A percentile compares a stretch with the other conserved stretches of the same genome.
phyloP scores from a whole-genome alignment of 2,888 invertebrate species.

The Gymnocheta viridis region DNA sequence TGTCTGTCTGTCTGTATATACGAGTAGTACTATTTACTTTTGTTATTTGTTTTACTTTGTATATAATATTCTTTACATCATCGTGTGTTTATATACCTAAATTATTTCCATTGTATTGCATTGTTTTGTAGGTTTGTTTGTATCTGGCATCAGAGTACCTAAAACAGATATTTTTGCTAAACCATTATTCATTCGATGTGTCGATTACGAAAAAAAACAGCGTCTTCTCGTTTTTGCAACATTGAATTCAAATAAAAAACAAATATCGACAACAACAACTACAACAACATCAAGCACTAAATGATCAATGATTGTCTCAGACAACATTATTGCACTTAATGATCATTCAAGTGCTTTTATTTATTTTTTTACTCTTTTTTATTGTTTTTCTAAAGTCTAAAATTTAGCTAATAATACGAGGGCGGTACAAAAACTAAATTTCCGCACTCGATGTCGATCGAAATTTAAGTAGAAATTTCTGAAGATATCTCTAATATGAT shows the following conservation, averaged over 20 bases:
- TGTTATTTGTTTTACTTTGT: conserved; percentile 40
- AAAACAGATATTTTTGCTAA: conserved; percentile 20
- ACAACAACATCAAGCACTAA: conserved; percentile 31
- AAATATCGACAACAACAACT: conserved; percentile 20
- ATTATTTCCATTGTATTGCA: conserved; percentile 33
- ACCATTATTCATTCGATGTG: conserved; percentile 44
- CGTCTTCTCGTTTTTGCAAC: conserved; percentile 53
- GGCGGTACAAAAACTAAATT: not conserved
- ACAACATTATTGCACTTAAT: conserved; percentile 63
- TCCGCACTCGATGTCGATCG: no score
- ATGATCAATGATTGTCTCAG: conserved; percentile 66
- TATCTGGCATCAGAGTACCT: conserved; percentile 27
- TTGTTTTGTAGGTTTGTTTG: conserved; percentile 39
- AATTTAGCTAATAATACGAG: conserved; percentile 36
- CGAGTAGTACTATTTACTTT: conserved; percentile 12
- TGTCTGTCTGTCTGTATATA: not conserved
- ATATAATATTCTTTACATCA: conserved; percentile 40
- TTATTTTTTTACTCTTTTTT: conserved; percentile 27
- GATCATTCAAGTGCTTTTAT: conserved; percentile 53
- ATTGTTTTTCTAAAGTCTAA: conserved; percentile 14
- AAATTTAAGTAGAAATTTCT: no score
- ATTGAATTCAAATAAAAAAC: not conserved
- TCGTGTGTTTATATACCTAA: conserved; percentile 22
- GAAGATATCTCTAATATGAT: no score
- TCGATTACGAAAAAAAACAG: conserved; percentile 44